Percentiles rank a stretch among this genome's conserved stretches.
phyloP scores from a whole-genome alignment of 2,797 vertebrate species.

The Paratrypauchen microcephalus region DNA sequence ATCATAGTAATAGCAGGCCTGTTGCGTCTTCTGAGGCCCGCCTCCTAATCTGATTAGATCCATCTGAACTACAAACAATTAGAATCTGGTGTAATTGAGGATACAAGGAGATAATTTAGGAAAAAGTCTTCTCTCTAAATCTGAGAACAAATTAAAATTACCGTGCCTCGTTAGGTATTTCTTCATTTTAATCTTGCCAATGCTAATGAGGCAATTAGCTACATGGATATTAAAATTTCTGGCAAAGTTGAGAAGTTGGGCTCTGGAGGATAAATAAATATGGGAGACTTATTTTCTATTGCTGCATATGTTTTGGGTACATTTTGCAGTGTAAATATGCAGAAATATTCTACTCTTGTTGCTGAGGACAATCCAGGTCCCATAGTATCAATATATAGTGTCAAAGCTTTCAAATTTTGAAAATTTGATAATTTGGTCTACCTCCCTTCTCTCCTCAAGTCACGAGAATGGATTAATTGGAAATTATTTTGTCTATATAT shows the following conservation, averaged over 20 bases:
- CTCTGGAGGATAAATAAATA: background rate
- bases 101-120: background rate
- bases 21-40: constrained; percentile 10
- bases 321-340: background rate
- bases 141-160: background rate
- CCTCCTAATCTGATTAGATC: constrained; percentile 19
- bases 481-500: too few relatives aligned
- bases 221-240: background rate
- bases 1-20: constrained; percentile 35
- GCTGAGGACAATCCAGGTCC: too few relatives aligned
- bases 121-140: background rate
- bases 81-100: constrained; percentile 16
- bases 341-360: background rate
- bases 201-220: background rate
- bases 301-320: background rate
- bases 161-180: background rate
- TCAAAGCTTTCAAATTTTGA: too few relatives aligned
- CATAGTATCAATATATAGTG: too few relatives aligned
- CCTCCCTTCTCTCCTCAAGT: too few relatives aligned
- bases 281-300: background rate
- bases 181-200: background rate
- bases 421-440: too few relatives aligned
- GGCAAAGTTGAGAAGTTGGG: background rate
- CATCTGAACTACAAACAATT: constrained; percentile 16
- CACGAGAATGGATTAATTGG: too few relatives aligned